Base-by-base conservation (phyloP, 1,140 invertebrate species). In the Megalonaias nervosa region DNA sequence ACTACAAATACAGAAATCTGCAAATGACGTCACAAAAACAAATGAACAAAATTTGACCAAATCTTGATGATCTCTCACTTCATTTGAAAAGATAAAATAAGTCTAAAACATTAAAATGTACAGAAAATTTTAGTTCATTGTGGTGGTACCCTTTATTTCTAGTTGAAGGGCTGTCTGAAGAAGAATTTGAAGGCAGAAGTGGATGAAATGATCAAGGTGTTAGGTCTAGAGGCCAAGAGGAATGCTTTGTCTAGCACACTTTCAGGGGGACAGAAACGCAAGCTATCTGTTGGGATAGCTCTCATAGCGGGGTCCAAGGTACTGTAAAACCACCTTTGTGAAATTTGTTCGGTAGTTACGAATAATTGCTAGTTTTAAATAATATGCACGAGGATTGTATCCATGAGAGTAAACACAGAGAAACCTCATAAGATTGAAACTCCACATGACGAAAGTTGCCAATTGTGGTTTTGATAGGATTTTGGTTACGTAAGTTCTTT, bases 231-330 rank as follows among this genome's bases (percentile, higher is more conserved):
- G 17, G 91, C 92, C 31, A 95, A 95, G 88, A 89, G 90, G 55
- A 89, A 93, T 89, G 93, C 93, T 0, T 93, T 94, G 83, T 93
- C 95, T 0, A 94, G 93, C 85, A 94, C 95, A 82, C 77, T 92
- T 26, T 92, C 92, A 61, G 92, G 92, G 21, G 92, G 92, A 21
- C 91, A 92, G 88, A 92, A 92, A 77, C 79, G 92, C 56, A 92
- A 92, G 75, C 82, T 92, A 0, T 92, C 89, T 67, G 88, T 92
- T n/a, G 92, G 89, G 1, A 92, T 91, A 68, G 92, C 92, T 16
- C 90, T 93, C 73, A 90, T 93, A 75, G 92, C 91, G 17, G 91
- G 89, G 12, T 91, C 91, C 6, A 87, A 90, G 83, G 90, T 91
- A 74, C 81, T 48, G 38, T 48, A 48, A 48, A 48, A 48, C 38